Conservation (phyloP, 1,140 invertebrate species). For the Drosophila virilis region DNA sequence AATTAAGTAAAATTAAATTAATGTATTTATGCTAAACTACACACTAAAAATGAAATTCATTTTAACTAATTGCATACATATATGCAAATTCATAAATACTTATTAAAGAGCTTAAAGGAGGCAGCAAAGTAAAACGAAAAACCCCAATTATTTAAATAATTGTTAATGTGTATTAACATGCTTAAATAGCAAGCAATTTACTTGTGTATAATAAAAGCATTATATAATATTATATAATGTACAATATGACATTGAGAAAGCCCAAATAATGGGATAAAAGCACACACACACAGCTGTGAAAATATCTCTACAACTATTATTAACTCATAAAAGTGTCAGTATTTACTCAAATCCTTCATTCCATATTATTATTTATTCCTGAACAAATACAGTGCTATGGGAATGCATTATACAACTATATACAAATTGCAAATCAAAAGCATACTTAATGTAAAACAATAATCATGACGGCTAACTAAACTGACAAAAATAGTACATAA, state of each 20-base stretch:
- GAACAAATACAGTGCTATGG: too few species aligned
- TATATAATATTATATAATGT: constrained; percentile 50
- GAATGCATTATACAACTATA: constrained; percentile 27
- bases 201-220: constrained; percentile 33
- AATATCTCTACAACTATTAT: not conserved
- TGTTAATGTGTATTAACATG: constrained; percentile 67
- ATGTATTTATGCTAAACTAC: constrained; percentile 19
- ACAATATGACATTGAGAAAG: not conserved
- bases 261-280: not conserved
- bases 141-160: constrained; percentile 42
- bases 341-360: constrained; percentile 9
- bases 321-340: not conserved
- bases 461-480: constrained; percentile 71
- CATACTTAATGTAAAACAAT: constrained; percentile 41
- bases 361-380: not conserved
- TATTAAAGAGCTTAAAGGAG: constrained; percentile 72
- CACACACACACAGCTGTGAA: constrained; percentile 9
- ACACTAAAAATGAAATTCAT: constrained; percentile 37
- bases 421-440: constrained; percentile 19
- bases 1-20: constrained; percentile 13
- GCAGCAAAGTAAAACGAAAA: constrained; percentile 41
- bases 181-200: constrained; percentile 43
- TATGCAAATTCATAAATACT: constrained; percentile 61
- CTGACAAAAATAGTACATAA: constrained; percentile 55
- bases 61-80: constrained; percentile 39